Base-by-base conservation (phyloP, 2,113 vertebrate genomes). In the Scophthalmus maximus region DNA sequence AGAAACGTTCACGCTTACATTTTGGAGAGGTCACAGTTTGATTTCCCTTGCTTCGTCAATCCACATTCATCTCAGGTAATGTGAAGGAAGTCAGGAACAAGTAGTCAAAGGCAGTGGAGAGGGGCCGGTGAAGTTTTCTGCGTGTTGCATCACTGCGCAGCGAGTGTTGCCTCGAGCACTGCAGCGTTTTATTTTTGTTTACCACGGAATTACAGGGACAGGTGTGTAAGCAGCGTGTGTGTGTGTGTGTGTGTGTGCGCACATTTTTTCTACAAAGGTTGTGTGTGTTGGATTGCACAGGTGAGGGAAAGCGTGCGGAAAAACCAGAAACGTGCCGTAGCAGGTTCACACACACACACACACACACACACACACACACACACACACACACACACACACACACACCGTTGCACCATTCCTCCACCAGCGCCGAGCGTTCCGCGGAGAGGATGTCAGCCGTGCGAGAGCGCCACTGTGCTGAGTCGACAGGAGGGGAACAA, bases 401-500 rank as follows among this genome's bases (percentile, higher is more conserved):
- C 20, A 56, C 69, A 62, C 30, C 69, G 34, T 38, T 73, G 46
- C 72, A 53, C 65, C 63, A 34, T 64, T 73, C 55, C 63, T 66
- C 55, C 62, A 61, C 77, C 51, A 44, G 23, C 81, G 67, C 34
- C 63, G 17, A 70, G 62, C 30, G 62, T 76, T 81, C 68, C 50
- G 77, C 29, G 25, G 40, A 83, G 69, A 78, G 71, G 71, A 64
- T 58, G 71, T 78, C 83, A 73, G 79, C 71, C 75, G 68, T 49
- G 71, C 36, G 76, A 85, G 75, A 82, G 73, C 18, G 68, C 59
- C 65, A 57, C 68, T 63, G 60, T 81, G 82, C 86, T 85, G 86
- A 85, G 76, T 88, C 51, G 83, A 73, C 88, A 82, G 76, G 40
- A 72, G 68, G 68, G 59, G 57, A 88, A 92, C 92, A 89, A 90